Evolutionary conservation across 2,797 vertebrate species (phyloP), one percentile per base, ranked within the genome.

Genomic region (Percopsis omiscomaycus): DNA sequence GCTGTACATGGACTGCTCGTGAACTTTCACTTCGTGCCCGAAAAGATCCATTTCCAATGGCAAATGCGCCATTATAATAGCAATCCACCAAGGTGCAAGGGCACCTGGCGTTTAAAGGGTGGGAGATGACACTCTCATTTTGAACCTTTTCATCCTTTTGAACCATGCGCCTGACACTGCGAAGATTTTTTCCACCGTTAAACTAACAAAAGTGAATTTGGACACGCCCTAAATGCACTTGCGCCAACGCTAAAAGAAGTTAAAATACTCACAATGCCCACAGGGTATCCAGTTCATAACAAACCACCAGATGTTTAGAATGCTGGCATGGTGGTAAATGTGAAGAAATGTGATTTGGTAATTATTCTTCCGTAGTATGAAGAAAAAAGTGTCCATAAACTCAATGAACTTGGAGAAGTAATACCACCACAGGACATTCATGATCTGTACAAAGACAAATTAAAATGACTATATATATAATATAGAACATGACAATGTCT

Each of bases 251-350:
- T n/a, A n/a, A n/a, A n/a, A n/a, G 49, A 12, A 42, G 53, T 67
- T 47, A 4, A 55, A 56, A 57, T 80, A 95, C 97, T 99, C 87
- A 99, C 98, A 96, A 74, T 99, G 97, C 83, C 97, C 98, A 56
- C 96, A 97, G 69, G 97, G 97, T 78, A 99, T 92, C 96, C 95
- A 99, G 93, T 99, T 99, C 95, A 99, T 95, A 69, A 97, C 98
- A 47, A 99, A 98, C 98, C 98, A 99, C 98, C 98, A 99, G 87
- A 99, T 98, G 84, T 95, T 99, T 57, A 94, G 85, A 97, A 99
- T 99, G 50, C 89, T 93, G 14, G 93, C 92, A 0, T 99, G 98
- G 79, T 99, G 98, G 87, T 96, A 99, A 79, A 98, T 91, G 27
- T 99, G 98, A 56, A 99, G 94, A 73, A 98, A 92, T 0, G 95